Evolutionary conservation across 2,888 invertebrate genomes (phyloP), one percentile per base, ranked within the genome.

Genomic region (Pseudanteris insignis): DNA sequence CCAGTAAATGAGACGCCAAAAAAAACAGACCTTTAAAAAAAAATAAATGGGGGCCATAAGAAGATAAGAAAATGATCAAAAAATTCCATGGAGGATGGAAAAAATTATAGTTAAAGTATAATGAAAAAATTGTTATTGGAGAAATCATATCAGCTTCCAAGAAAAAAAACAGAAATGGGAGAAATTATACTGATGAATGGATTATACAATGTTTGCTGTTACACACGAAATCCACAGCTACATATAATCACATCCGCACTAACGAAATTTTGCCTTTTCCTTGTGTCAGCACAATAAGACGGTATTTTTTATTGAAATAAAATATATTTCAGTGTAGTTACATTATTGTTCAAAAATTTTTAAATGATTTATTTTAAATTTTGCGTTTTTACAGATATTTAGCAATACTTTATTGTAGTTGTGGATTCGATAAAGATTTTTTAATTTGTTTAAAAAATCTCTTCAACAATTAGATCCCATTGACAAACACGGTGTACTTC

Each of bases 1-100:
- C 8, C 48, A 38, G 2, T 38, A 48, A 48, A n/a, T 10, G 9
- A 48, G 32, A 38, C 48, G 38, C 14, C 48, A 48, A 4, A 48
- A 25, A 11, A 11, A 25, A 26, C 30, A 29, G 9, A 40, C 1
- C 7, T 40, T 5, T 32, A 6, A 32, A 32, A 13, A 32, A 10
- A 38, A 40, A 2, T 48, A 1, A 10, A 13, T 12, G 15, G 29
- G 6, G 40, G 34, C 21, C 11, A 29, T 14, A 30, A 53, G 11
- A 14, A 32, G 24, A 32, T 51, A 5, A 12, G 18, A 29, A 11
- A 43, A 4, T 30, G 29, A 18, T 28, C 32, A 5, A 15, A 14
- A 1, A 32, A 10, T n/a, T 13, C 5, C 26, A 12, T 43, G 1
- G 14, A 8, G 1, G 28, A 44, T 10, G 37, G 38, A 21, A 21